A percentile compares a stretch with the other conserved stretches of the same genome.
These are phyloP conservation scores for Acanthis flammea DNA, from an alignment of 2,797 vertebrate species.

Conservation along the genomic window DNA sequence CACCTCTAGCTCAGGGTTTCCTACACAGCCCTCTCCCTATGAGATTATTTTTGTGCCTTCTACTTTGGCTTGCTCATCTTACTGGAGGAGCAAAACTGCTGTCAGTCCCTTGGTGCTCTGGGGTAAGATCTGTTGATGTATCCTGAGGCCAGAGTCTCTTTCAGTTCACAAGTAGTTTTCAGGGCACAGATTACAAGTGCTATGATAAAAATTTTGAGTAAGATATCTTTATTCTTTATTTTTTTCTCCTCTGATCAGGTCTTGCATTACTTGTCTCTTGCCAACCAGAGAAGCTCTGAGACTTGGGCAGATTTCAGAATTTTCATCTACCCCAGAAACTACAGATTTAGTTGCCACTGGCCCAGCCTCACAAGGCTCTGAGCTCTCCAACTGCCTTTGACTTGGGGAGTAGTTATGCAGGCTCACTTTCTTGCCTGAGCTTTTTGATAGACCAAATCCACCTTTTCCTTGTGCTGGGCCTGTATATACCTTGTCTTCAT, in stretches of 20 bases:
- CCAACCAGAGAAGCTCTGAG: background rate
- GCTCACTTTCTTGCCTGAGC: background rate
- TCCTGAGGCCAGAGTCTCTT: slow-evolving; percentile 33
- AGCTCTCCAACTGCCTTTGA: background rate
- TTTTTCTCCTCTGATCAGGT: background rate
- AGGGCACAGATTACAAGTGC: slow-evolving; percentile 8
- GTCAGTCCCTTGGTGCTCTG: background rate
- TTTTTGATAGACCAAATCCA: background rate
- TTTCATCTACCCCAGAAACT: background rate
- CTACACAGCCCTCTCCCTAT: background rate
- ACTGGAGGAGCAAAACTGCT: background rate
- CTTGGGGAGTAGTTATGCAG: background rate
- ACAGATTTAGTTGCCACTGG: background rate
- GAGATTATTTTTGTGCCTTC: background rate
- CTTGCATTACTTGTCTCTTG: background rate
- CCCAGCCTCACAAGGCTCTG: background rate
- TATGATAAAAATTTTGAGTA: background rate
- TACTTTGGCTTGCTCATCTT: background rate
- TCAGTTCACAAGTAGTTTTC: slow-evolving; percentile 5
- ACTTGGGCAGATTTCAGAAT: background rate
- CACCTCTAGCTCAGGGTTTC: background rate
- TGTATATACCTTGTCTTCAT: background rate
- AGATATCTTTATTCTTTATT: background rate
- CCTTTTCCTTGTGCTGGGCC: background rate
- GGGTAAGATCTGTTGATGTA: background rate